Base-by-base conservation (phyloP, 2,888 invertebrate genomes). In the Standfussiana lucernea region DNA sequence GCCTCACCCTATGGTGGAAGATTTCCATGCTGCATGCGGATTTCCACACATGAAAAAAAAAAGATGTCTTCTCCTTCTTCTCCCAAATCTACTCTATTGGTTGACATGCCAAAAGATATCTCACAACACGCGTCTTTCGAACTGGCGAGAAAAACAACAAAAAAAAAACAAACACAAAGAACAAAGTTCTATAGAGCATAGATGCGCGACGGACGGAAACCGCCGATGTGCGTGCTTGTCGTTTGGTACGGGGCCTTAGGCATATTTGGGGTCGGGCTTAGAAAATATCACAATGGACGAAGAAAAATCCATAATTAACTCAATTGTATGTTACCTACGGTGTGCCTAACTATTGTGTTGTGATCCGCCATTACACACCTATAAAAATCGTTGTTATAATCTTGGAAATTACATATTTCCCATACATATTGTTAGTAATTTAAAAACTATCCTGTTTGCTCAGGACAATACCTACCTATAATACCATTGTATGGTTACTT, bases 401-500 rank as follows among this genome's bases (percentile, higher is more conserved):
- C 24, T 2, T 24, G 50, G 50, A 50, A 50, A 24, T 24, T 10
- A 24, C 0, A 50, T 10, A 53, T n/a, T 11, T 53, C n/a, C n/a
- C n/a, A 15, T 28, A 40, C 10, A 32, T 45, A n/a, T 37, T 71
- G 35, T 35, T 35, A 61, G 32, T 62, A 47, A 53, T 53, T 35
- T n/a, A 18, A 67, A 66, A 72, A 47, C 6, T 56, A 6, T 73
- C 21, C 35, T n/a, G n/a, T n/a, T n/a, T n/a, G n/a, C n/a, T n/a
- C n/a, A n/a, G n/a, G n/a, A n/a, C n/a, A n/a, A n/a, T n/a, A n/a
- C n/a, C n/a, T n/a, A n/a, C n/a, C n/a, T n/a, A n/a, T n/a, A n/a
- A n/a, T n/a, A n/a, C n/a, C n/a, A n/a, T n/a, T n/a, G n/a, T n/a
- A n/a, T n/a, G n/a, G n/a, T n/a, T n/a, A n/a, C n/a, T n/a, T n/a